phyloP scores from a whole-genome alignment of 2,797 vertebrate species.

The Spheniscus humboldti region DNA sequence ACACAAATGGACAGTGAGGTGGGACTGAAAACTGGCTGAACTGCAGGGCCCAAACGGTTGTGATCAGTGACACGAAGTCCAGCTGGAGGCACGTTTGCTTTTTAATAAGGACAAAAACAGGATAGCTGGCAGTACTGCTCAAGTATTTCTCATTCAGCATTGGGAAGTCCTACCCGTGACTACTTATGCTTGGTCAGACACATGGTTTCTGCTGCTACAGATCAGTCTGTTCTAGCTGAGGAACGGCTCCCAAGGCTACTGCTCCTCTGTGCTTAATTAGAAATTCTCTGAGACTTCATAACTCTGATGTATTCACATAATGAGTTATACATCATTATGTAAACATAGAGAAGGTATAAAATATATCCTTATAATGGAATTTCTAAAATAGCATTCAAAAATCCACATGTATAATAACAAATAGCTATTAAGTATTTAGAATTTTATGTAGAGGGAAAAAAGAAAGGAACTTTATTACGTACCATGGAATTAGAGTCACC shows the following conservation, averaged over 20 bases:
- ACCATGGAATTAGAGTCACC: neutral
- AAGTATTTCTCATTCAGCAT: neutral
- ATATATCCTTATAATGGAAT: neutral
- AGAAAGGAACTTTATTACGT: neutral
- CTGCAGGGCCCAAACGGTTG: accelerated
- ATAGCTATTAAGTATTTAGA: neutral
- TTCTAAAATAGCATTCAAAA: neutral
- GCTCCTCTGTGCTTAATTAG: neutral
- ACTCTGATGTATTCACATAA: neutral
- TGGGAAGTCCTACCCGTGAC: neutral
- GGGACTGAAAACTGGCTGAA: neutral
- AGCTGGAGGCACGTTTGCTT: neutral
- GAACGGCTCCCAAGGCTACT: neutral
- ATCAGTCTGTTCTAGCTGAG: neutral
- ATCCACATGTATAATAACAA: accelerated
- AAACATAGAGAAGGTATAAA: neutral
- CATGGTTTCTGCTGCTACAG: neutral
- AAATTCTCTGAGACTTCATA: neutral
- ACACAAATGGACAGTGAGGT: neutral
- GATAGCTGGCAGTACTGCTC: neutral
- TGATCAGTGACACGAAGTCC: neutral
- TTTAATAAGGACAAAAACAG: neutral
- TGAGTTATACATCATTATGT: accelerated
- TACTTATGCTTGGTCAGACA: neutral
- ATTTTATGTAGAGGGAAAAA: accelerated